Evolutionary conservation across 2,797 vertebrate species (phyloP), one percentile per base, ranked within the genome.

Genomic region (Lacerta agilis): DNA sequence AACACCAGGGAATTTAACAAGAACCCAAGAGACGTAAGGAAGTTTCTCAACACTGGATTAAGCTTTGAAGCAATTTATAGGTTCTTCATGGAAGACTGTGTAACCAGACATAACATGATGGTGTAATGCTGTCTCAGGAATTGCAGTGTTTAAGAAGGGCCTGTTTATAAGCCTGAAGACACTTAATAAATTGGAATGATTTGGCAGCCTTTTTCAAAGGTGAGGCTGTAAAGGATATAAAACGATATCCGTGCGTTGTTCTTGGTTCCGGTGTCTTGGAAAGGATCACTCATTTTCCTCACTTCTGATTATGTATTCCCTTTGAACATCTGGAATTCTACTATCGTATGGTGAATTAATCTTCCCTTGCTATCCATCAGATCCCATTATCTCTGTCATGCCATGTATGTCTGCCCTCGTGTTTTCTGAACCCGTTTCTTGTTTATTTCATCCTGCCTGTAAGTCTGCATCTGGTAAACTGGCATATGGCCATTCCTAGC

Each of bases 371-470:
- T 69, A 69, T 85, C 77, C 61, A 84, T 69, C 29, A 85, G 86
- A 81, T 43, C 77, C 41, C 69, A 81, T 89, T 81, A 85, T 80
- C 78, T 85, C 69, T 84, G 83, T 43, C 86, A 85, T 87, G 41
- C 58, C 58, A 76, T 85, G 43, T 80, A 90, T 66, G 61, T 69
- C 58, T 76, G 71, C 89, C 77, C 61, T 75, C 27, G 25, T 80
- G 77, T 85, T 87, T 88, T 85, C 87, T 66, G 69, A 88, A 75
- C 77, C 49, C 13, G 73, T 80, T 79, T 84, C 76, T 87, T 90
- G 58, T 83, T 75, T 67, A 85, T 80, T 84, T 84, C 82, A 75
- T 81, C 61, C 77, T 81, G 77, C 33, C 81, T 79, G 13, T 71
- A 89, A 6, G 27, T 85, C 71, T 86, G 45, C 25, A 55, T 76